phyloP scores from a whole-genome alignment of 92 coral and sea anemone species.

The Porites cylindrica region DNA sequence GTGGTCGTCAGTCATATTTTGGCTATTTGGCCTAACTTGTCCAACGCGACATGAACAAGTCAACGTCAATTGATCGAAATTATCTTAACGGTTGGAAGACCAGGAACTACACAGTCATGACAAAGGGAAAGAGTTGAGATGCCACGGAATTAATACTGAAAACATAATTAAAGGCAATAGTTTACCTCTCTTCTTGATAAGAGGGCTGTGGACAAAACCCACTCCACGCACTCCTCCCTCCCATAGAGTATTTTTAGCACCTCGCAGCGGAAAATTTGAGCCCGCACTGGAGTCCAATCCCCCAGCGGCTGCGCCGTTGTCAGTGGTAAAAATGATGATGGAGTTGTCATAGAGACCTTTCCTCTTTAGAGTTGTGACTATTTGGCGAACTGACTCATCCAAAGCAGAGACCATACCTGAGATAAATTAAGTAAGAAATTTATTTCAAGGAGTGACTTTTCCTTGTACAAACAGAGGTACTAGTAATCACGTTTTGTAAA shows the following conservation, averaged over 20 bases:
- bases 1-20: too few relatives aligned
- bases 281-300: slow-evolving; percentile 98
- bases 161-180: too few relatives aligned
- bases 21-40: too few relatives aligned
- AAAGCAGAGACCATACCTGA: slow-evolving; percentile 94
- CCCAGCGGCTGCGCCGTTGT: slow-evolving; percentile 99
- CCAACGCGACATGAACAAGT: too few relatives aligned
- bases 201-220: slow-evolving; percentile 96
- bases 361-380: slow-evolving; percentile 83
- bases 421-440: background rate
- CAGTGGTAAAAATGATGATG: slow-evolving; percentile 95
- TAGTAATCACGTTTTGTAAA: too few relatives aligned
- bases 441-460: background rate
- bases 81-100: too few relatives aligned
- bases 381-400: slow-evolving; percentile 91
- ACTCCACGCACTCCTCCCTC: slow-evolving; percentile 99
- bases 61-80: too few relatives aligned
- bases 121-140: too few relatives aligned
- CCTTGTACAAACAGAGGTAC: background rate
- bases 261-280: slow-evolving; percentile 97
- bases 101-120: too few relatives aligned
- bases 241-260: slow-evolving; percentile 97
- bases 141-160: too few relatives aligned
- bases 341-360: slow-evolving; percentile 93
- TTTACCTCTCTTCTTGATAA: slow-evolving; percentile 88